Evolutionary conservation across 2,888 invertebrate genomes (phyloP), one percentile per base, ranked within the genome.

Genomic region (Nymphalis urticae): DNA sequence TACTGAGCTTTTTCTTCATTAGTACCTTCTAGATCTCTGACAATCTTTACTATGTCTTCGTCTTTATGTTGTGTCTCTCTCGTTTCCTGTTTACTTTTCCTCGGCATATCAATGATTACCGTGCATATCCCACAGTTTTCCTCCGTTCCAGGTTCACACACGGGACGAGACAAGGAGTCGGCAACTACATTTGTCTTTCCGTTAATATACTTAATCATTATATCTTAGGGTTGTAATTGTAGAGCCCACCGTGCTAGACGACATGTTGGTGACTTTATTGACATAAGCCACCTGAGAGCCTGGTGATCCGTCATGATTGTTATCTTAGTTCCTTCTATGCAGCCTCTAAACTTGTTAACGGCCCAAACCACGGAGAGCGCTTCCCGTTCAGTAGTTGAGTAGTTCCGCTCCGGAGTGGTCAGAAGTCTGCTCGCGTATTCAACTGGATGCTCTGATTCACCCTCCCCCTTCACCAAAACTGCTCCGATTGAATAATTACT

Each of bases 21-120:
- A 54, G 72, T 2, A 75, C 62, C 5, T 75, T 73, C 75, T 17
- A 77, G 53, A 50, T 74, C 75, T 19, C 75, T 73, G 1, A 75
- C 54, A 3, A 75, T 53, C 13, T 50, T 27, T n/a, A 7, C 19
- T 19, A 66, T 17, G 6, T 48, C 16, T 3, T n/a, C 47, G 42
- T 66, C 66, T 27, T 66, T 66, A 17, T 53, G 17, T 19, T 66
- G 60, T 27, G 51, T 59, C 4, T 16, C 21, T 27, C 60, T 36
- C 1, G 54, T 48, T 9, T 66, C 66, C 2, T 21, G 10, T 47
- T 16, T 36, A 17, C 53, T 53, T n/a, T 51, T 32, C 5, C 51
- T 19, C 16, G 66, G 66, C 19, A 60, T 36, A 24, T 66, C 60
- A 7, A 66, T 51, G 10, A 24, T 24, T 8, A 60, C 42, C 5